Percentiles rank a stretch among this genome's conserved stretches.
These are phyloP conservation scores for Sitta carolinensis DNA, from an alignment of 2,797 vertebrate species.

Conservation along the genomic window DNA sequence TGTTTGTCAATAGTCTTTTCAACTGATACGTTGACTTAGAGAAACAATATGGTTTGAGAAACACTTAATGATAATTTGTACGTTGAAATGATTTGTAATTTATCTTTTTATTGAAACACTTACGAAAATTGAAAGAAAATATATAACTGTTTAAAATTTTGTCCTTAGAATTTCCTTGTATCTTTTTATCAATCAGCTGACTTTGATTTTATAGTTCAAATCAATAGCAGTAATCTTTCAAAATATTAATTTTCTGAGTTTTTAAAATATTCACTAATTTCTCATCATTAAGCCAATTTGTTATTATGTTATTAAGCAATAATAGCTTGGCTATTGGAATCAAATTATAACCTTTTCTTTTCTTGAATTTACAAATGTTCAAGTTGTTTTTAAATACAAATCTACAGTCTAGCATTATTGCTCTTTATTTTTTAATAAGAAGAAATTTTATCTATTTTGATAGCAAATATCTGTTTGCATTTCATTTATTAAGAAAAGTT, in stretches of 20 bases:
- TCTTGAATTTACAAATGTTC: not conserved
- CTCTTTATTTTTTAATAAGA: not conserved
- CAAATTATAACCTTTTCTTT: not conserved
- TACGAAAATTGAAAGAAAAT: not conserved
- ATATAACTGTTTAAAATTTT: not conserved
- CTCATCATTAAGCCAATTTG: not conserved
- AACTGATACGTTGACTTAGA: not conserved
- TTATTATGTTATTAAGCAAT: not conserved
- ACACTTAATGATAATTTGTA: not conserved
- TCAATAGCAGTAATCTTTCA: not conserved
- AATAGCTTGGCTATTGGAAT: not conserved
- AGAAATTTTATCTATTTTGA: not conserved
- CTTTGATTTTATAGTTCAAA: not conserved
- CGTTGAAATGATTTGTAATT: accelerated
- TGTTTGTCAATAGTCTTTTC: not conserved
- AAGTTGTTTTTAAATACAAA: not conserved
- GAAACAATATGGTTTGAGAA: not conserved
- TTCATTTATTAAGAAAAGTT: not conserved
- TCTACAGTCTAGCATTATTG: not conserved
- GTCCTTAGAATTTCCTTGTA: not conserved
- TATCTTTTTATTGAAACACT: not conserved
- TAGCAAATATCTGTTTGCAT: not conserved
- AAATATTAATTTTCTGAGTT: not conserved
- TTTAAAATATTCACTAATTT: not conserved
- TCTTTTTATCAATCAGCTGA: accelerated